These are phyloP conservation scores for Ellobius talpinus DNA, from an alignment of 2,113 vertebrate species.

Conservation along the genomic window DNA sequence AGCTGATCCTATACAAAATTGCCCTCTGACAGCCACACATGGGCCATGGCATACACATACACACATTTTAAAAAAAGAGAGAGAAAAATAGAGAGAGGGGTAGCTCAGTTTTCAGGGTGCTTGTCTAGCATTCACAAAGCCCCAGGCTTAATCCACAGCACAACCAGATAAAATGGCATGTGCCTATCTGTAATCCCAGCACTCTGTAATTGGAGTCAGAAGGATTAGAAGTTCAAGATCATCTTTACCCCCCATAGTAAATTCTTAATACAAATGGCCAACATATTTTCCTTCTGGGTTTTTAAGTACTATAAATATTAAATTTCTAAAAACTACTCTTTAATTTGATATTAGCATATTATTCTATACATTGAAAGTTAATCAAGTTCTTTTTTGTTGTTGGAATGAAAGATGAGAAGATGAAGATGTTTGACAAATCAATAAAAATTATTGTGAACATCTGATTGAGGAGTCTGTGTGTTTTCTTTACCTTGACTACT, in stretches of 20 bases:
- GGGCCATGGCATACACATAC: not conserved
- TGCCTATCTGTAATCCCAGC: not conserved
- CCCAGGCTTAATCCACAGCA: not conserved
- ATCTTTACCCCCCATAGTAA: not conserved
- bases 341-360: not conserved
- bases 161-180: not conserved
- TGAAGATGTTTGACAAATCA: not conserved
- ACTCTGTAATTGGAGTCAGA: not conserved
- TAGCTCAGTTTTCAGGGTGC: not conserved
- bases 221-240: not conserved
- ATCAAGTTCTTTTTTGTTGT: not conserved
- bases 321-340: not conserved
- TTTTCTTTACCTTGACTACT: not conserved
- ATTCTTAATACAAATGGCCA: not conserved
- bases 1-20: not conserved
- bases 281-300: not conserved
- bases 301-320: not conserved
- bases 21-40: not conserved
- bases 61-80: not conserved
- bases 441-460: not conserved
- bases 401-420: not conserved
- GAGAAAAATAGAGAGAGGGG: not conserved
- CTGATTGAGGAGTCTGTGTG: not conserved
- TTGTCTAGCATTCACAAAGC: not conserved
- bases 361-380: conserved; percentile 36